A percentile compares a stretch with the other conserved stretches of the same genome.
These are phyloP conservation scores for Xyliphius kryptos DNA, from an alignment of 2,113 vertebrate genomes.

Conservation along the genomic window DNA sequence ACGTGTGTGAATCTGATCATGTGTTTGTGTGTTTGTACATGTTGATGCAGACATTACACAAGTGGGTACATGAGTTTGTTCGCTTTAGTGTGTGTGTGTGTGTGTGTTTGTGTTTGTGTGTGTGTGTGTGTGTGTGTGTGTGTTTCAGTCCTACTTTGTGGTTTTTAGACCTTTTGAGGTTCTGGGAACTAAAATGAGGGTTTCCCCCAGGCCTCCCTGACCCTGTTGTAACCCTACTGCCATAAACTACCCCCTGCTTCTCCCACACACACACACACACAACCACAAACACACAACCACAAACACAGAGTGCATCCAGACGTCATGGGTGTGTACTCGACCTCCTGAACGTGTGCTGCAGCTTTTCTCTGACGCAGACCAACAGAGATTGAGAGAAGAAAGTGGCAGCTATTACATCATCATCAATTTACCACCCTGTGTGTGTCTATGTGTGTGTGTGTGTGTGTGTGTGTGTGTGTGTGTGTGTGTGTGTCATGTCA, in stretches of 20 bases:
- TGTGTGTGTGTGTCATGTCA: slow-evolving; percentile 22
- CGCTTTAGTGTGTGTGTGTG: slow-evolving; percentile 9
- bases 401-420: not conserved
- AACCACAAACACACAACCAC: not conserved
- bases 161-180: slow-evolving; percentile 37
- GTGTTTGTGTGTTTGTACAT: too few species aligned
- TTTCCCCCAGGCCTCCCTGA: slow-evolving; percentile 17
- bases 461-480: slow-evolving; percentile 15
- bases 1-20: too few species aligned
- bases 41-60: too few species aligned
- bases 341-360: slow-evolving; percentile 26
- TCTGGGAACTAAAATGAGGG: slow-evolving; percentile 16
- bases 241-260: slow-evolving; percentile 1
- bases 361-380: too few species aligned
- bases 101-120: slow-evolving; percentile 10
- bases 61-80: too few species aligned
- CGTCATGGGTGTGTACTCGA: slow-evolving; percentile 63
- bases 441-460: not conserved
- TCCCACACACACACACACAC: not conserved
- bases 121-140: slow-evolving; percentile 31
- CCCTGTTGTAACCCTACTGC: slow-evolving; percentile 1
- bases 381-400: not conserved
- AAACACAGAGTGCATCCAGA: slow-evolving; percentile 25
- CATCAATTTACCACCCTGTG: not conserved
- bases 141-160: not conserved